Conservation (phyloP, 2,888 invertebrate genomes). For the Theretra japonica region DNA sequence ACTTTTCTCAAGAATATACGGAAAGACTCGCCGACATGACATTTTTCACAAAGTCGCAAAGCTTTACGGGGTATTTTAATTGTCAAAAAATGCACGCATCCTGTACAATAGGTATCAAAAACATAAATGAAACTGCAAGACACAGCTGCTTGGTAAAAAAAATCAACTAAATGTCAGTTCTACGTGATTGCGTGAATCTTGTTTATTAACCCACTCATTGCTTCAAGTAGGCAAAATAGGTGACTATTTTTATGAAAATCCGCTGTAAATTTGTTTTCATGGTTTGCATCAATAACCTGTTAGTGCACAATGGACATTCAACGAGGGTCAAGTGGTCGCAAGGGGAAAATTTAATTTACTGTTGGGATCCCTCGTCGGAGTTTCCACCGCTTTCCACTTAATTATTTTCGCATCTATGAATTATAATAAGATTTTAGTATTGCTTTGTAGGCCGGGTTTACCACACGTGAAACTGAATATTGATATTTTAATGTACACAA, state of each 20-base stretch:
- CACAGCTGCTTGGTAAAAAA: too few species aligned
- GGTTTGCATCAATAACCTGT: conserved; percentile 65
- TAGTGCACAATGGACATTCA: conserved; percentile 64
- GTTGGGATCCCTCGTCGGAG: conserved; percentile 54
- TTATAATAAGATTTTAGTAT: conserved; percentile 52
- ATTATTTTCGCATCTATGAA: conserved; percentile 68
- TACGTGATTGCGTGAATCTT: neutral
- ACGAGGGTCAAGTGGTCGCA: conserved; percentile 68
- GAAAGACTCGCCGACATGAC: too few species aligned
- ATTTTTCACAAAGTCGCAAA: too few species aligned
- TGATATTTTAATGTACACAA: neutral
- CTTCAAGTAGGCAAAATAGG: neutral
- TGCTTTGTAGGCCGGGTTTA: conserved; percentile 28
- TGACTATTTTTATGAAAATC: neutral
- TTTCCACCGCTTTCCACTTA: conserved; percentile 59
- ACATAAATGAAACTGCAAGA: too few species aligned
- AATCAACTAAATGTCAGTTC: too few species aligned
- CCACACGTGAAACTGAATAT: conserved; percentile 5
- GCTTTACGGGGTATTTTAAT: too few species aligned
- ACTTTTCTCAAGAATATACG: too few species aligned
- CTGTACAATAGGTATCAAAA: too few species aligned
- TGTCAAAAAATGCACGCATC: too few species aligned
- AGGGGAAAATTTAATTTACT: conserved; percentile 70
- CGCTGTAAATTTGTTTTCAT: conserved; percentile 52
- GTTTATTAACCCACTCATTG: neutral